Percentiles rank a stretch among this genome's conserved stretches.
Evolutionary conservation across 2,888 invertebrate species (phyloP).

Genomic region (Notodonta ziczac): DNA sequence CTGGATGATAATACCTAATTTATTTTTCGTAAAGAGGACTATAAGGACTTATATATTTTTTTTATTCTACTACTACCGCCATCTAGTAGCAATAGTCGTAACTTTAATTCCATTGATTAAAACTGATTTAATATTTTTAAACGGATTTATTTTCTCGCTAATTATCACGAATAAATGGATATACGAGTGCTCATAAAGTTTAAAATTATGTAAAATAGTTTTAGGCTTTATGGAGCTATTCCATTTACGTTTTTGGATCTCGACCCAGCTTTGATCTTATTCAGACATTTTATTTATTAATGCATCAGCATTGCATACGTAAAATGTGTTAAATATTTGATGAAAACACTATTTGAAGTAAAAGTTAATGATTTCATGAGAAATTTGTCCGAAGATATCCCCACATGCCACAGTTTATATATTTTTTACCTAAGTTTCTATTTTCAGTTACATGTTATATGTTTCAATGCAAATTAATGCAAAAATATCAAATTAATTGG

Average conservation of each 20-base stretch:
- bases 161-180: not conserved
- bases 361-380: not conserved
- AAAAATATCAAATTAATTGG: not conserved
- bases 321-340: slow-evolving; percentile 29
- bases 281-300: slow-evolving; percentile 43
- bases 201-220: too few relatives aligned
- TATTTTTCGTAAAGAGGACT: slow-evolving; percentile 14
- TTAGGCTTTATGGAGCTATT: too few relatives aligned
- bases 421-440: not conserved
- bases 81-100: slow-evolving; percentile 12
- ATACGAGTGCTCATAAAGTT: not conserved
- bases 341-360: not conserved
- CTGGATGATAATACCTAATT: slow-evolving; percentile 3
- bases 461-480: too few relatives aligned
- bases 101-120: not conserved
- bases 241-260: too few relatives aligned
- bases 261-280: not conserved
- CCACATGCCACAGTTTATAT: not conserved
- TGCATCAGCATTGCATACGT: slow-evolving; percentile 45
- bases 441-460: not conserved
- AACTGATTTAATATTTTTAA: not conserved
- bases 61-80: slow-evolving; percentile 16
- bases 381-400: not conserved
- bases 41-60: slow-evolving; percentile 14
- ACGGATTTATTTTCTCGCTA: not conserved